These are phyloP conservation scores for Calliphora vicina DNA, from an alignment of 1,140 invertebrate species.

Conservation along the genomic window DNA sequence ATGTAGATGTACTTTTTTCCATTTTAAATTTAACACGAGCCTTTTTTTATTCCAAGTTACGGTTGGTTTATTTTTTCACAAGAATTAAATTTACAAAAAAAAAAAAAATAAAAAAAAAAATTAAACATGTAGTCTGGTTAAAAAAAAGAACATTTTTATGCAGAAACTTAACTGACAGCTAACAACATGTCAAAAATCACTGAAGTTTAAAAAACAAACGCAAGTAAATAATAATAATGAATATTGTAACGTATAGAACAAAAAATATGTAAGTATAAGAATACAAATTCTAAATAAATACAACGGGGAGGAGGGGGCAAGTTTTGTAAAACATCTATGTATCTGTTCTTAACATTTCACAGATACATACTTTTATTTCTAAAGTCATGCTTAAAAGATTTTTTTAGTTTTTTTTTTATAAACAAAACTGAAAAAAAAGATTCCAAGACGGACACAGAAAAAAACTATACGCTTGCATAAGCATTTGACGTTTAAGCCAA, in stretches of 20 bases:
- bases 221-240: neutral
- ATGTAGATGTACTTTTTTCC: neutral
- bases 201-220: constrained; percentile 28
- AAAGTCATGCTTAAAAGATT: constrained; percentile 9
- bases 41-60: neutral
- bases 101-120: constrained; percentile 17
- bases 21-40: neutral
- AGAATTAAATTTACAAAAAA: neutral
- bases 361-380: neutral
- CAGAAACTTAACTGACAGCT: constrained; percentile 27
- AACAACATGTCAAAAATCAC: constrained; percentile 33
- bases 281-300: neutral
- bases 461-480: constrained; percentile 11
- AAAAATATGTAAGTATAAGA: neutral
- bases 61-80: constrained; percentile 13
- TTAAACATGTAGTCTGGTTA: neutral
- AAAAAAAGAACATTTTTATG: constrained; percentile 21
- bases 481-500: constrained; percentile 12
- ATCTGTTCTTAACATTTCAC: neutral
- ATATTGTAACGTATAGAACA: neutral
- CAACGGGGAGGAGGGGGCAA: neutral
- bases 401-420: neutral
- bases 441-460: neutral
- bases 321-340: neutral
- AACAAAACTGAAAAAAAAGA: too few relatives aligned